phyloP scores from a whole-genome alignment of 2,113 vertebrate genomes.

The Calidris pugnax region DNA sequence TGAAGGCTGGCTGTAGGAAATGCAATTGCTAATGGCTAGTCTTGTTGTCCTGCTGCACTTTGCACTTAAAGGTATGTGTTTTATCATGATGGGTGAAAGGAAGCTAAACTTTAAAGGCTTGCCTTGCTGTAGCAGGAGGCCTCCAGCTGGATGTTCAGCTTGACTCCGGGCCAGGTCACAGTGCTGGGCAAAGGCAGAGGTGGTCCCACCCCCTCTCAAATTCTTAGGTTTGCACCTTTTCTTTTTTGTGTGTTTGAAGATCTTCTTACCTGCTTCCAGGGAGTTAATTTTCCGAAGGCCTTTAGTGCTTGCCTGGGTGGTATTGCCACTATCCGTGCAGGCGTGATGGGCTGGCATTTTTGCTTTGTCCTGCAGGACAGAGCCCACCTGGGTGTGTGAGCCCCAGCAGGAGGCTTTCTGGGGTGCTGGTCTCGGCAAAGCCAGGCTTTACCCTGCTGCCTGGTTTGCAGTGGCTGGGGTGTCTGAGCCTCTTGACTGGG shows the following conservation, averaged over 20 bases:
- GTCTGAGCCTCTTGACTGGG: neutral
- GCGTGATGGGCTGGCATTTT: neutral
- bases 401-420: neutral
- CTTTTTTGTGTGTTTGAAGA: neutral
- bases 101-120: neutral
- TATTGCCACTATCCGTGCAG: neutral
- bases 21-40: neutral
- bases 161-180: rapidly evolving
- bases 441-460: neutral
- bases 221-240: neutral
- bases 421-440: neutral
- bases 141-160: neutral
- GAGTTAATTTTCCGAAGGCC: neutral
- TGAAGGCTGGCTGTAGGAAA: neutral
- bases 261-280: neutral
- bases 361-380: neutral
- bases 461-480: neutral
- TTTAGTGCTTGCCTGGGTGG: neutral
- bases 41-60: neutral
- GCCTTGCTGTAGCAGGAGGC: neutral
- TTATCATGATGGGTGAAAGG: neutral
- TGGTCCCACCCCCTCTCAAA: neutral
- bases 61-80: neutral
- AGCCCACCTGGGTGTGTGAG: rapidly evolving
- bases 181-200: neutral